Evolutionary conservation across 2,113 vertebrate species (phyloP).

Genomic region (Mormyrus iriodes): DNA sequence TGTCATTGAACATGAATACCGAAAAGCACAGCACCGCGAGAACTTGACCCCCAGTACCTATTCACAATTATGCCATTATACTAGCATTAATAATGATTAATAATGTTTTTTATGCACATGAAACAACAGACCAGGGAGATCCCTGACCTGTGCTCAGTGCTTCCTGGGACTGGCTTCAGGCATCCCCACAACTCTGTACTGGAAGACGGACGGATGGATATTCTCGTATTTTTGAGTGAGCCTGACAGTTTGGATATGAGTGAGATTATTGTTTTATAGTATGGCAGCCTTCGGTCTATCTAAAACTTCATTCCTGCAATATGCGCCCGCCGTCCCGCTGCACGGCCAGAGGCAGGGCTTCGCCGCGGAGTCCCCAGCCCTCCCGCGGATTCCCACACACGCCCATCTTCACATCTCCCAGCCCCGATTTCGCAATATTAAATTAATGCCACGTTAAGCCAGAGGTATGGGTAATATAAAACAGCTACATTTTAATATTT

Average conservation of each 20-base stretch:
- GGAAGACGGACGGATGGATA: not conserved
- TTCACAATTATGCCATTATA: not conserved
- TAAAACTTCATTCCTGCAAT: not conserved
- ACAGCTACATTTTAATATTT: not conserved
- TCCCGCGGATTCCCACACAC: not conserved
- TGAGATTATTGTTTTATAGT: not conserved
- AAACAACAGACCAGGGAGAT: not conserved
- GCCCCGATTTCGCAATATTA: not conserved
- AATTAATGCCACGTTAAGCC: not conserved
- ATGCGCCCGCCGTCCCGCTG: not conserved
- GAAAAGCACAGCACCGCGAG: not conserved
- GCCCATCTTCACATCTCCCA: not conserved
- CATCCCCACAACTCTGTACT: not conserved
- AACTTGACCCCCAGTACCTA: not conserved
- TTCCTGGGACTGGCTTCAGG: not conserved
- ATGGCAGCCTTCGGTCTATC: not conserved
- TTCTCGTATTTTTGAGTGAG: not conserved
- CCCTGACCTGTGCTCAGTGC: not conserved
- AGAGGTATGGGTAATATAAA: not conserved
- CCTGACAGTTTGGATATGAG: not conserved
- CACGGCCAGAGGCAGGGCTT: no score
- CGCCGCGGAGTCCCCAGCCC: no score
- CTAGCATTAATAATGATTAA: not conserved
- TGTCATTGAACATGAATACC: not conserved
- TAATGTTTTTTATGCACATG: not conserved